These are phyloP conservation scores for Teleogryllus occipitalis DNA, from an alignment of 1,140 invertebrate genomes.

Conservation along the genomic window DNA sequence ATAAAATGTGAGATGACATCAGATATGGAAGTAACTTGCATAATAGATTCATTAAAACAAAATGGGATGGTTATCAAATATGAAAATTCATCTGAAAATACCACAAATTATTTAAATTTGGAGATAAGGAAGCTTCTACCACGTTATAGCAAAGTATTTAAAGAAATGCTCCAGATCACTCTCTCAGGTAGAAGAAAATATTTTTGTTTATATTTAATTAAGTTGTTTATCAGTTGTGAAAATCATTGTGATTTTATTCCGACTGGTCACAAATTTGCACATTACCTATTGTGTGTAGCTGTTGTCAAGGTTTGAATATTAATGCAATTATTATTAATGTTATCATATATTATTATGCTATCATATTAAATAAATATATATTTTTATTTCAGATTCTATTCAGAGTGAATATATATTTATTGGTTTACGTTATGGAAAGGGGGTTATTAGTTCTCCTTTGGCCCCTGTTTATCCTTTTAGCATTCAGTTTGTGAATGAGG, in stretches of 20 bases:
- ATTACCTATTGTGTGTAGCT: neutral
- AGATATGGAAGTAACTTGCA: neutral
- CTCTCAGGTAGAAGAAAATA: constrained; percentile 10
- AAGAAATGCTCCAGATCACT: constrained; percentile 6
- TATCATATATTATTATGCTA: neutral
- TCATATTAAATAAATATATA: neutral
- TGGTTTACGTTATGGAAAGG: neutral
- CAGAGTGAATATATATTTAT: neutral
- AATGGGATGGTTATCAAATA: neutral
- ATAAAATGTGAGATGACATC: neutral
- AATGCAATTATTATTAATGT: neutral
- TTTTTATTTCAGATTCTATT: constrained; percentile 5
- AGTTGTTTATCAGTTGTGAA: neutral
- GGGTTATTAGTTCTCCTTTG: neutral
- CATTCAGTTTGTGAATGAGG: neutral
- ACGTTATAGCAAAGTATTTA: constrained; percentile 7
- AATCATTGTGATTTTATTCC: neutral
- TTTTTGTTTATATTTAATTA: neutral
- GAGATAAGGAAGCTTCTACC: constrained; percentile 15
- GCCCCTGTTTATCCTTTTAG: neutral
- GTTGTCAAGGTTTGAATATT: neutral
- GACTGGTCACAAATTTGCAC: neutral
- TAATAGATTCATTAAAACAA: neutral
- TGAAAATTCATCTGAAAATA: neutral
- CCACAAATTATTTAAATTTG: neutral